Conservation (phyloP, 2,797 vertebrate genomes). For the Petrocephalus schoutedeni region DNA sequence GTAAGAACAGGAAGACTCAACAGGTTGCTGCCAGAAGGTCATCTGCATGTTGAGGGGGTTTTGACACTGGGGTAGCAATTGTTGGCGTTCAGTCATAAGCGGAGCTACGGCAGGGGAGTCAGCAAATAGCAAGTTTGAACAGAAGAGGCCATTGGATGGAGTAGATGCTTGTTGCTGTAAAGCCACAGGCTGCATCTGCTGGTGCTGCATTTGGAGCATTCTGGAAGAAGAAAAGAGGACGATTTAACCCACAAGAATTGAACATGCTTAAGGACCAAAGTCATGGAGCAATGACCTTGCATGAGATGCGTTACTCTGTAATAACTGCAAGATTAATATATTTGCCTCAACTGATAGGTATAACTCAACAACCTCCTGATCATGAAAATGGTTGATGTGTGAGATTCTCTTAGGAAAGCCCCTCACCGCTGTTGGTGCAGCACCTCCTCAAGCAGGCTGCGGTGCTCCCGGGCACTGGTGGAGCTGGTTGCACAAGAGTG, state of each 20-base stretch:
- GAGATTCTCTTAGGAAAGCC: not conserved
- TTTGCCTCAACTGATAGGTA: not conserved
- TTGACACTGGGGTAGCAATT: constrained; percentile 45
- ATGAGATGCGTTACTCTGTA: not conserved
- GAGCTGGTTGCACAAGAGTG: constrained; percentile 62
- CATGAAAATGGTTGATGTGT: not conserved
- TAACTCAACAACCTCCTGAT: not conserved
- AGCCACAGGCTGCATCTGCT: constrained; percentile 66
- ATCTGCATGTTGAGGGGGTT: constrained; percentile 46
- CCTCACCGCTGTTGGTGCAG: constrained; percentile 73
- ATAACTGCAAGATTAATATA: not conserved
- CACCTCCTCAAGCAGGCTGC: constrained; percentile 83
- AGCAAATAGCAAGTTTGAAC: not conserved
- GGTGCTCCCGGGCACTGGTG: constrained; percentile 52
- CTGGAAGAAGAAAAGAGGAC: constrained; percentile 51
- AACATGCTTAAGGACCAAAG: constrained; percentile 41
- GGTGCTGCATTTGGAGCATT: constrained; percentile 86
- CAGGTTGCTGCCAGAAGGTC: constrained; percentile 13
- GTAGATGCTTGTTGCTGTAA: constrained; percentile 45
- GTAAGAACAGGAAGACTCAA: constrained; percentile 25
- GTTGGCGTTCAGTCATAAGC: constrained; percentile 46
- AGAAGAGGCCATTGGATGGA: not conserved
- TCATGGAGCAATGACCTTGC: not conserved
- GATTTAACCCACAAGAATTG: constrained; percentile 32
- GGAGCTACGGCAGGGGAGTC: constrained; percentile 43